A percentile compares a stretch with the other conserved stretches of the same genome.
Conservation (phyloP, 1,140 invertebrate species). For the Drosophila miranda region DNA sequence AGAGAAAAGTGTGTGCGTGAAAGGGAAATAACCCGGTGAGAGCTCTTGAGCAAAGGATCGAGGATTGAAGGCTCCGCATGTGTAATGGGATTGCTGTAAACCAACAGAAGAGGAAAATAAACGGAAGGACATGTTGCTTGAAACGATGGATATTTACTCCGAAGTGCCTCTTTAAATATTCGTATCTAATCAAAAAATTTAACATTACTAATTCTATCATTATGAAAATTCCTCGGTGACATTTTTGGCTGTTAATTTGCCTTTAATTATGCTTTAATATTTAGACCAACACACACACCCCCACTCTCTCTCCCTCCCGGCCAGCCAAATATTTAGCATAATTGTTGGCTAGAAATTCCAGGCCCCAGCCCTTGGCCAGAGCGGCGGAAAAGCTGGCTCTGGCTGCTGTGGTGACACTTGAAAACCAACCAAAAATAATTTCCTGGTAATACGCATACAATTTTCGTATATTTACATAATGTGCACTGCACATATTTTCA, state of each 20-base stretch:
- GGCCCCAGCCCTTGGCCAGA: conserved; percentile 32
- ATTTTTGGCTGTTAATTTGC: conserved; percentile 29
- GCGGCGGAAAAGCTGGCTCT: conserved; percentile 7
- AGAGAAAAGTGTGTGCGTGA: too few relatives aligned
- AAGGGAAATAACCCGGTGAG: too few relatives aligned
- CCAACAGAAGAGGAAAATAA: too few relatives aligned
- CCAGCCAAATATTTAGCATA: conserved; percentile 51
- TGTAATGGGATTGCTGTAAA: too few relatives aligned
- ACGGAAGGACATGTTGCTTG: too few relatives aligned
- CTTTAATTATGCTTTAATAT: conserved; percentile 74
- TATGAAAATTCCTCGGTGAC: conserved; percentile 5
- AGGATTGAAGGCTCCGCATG: too few relatives aligned
- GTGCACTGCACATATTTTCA: conserved; percentile 11
- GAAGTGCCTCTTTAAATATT: too few relatives aligned
- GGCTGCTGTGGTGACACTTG: conserved; percentile 32
- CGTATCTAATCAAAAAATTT: too few relatives aligned
- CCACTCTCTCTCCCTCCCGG: too few relatives aligned
- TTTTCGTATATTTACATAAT: conserved; percentile 42
- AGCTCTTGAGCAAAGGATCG: too few relatives aligned
- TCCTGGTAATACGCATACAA: conserved; percentile 58
- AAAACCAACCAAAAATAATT: conserved; percentile 50
- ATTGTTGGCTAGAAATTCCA: conserved; percentile 58
- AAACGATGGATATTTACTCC: too few relatives aligned
- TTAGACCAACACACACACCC: conserved; percentile 30
- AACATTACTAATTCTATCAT: neutral